Evolutionary conservation across 2,888 invertebrate species (phyloP).

Genomic region (Heliconius ethilla): DNA sequence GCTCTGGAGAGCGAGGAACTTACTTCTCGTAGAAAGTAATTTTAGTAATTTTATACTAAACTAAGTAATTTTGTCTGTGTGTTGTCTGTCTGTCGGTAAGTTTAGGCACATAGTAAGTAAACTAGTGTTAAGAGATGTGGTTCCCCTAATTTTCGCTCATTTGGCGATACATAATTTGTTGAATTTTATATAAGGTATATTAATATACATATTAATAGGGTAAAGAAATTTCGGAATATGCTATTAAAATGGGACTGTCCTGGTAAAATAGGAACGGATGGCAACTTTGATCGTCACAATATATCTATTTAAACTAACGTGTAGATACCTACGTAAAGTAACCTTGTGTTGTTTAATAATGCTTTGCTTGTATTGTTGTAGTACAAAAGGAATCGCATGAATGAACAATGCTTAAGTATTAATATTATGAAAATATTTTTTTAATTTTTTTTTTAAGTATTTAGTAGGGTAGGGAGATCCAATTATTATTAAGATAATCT

Average conservation of each 20-base stretch:
- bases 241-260: background rate
- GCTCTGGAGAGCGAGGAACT: too few relatives aligned
- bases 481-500: background rate
- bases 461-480: background rate
- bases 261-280: background rate
- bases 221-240: too few relatives aligned
- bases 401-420: background rate
- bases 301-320: background rate
- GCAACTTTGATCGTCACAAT: background rate
- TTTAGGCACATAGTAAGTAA: too few relatives aligned
- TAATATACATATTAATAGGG: too few relatives aligned
- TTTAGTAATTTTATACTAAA: too few relatives aligned
- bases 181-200: background rate
- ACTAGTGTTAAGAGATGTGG: too few relatives aligned
- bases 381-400: background rate
- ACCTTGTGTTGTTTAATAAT: conserved; percentile 1
- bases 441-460: background rate
- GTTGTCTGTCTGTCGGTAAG: too few relatives aligned
- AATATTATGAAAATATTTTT: background rate
- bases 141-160: too few relatives aligned
- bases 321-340: background rate
- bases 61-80: too few relatives aligned
- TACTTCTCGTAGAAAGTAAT: too few relatives aligned
- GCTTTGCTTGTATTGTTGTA: background rate
- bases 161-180: background rate